phyloP scores from a whole-genome alignment of 1,140 invertebrate genomes.

The Diploscapter pachys region DNA sequence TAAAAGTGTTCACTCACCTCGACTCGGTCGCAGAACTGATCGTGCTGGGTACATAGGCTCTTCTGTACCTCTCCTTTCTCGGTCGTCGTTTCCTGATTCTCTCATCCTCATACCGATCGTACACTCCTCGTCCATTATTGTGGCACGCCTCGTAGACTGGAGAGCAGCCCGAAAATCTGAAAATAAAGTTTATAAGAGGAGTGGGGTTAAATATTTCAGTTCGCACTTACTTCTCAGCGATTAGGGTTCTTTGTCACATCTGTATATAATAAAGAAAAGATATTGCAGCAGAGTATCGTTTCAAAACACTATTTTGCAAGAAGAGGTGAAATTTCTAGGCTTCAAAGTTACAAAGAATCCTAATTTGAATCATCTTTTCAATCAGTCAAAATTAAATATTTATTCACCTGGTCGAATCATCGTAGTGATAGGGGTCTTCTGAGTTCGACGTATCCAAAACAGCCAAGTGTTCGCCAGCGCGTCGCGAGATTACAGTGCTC shows the following conservation, averaged over 20 bases:
- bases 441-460: conserved; percentile 51
- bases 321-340: not conserved
- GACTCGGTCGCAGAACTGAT: conserved; percentile 57
- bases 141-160: conserved; percentile 17
- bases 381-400: not conserved
- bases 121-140: not conserved
- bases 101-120: conserved; percentile 3
- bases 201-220: not conserved
- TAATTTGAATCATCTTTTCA: not conserved
- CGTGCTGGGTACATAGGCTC: conserved; percentile 51
- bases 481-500: conserved; percentile 38
- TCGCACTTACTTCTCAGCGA: not conserved
- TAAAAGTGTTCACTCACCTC: conserved; percentile 33
- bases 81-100: conserved; percentile 23
- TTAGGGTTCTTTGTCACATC: too few species aligned
- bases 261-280: too few species aligned
- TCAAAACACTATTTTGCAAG: not conserved
- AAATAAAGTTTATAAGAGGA: not conserved
- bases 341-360: not conserved
- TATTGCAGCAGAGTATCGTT: too few species aligned
- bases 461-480: conserved; percentile 51
- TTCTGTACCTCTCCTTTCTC: conserved; percentile 41
- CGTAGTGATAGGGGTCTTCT: conserved; percentile 48
- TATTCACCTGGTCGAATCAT: conserved; percentile 19
- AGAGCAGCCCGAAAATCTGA: conserved; percentile 23